Percentiles rank a stretch among this genome's conserved stretches.
Evolutionary conservation across 2,113 vertebrate genomes (phyloP).

Genomic region (Stegostoma tigrinum): DNA sequence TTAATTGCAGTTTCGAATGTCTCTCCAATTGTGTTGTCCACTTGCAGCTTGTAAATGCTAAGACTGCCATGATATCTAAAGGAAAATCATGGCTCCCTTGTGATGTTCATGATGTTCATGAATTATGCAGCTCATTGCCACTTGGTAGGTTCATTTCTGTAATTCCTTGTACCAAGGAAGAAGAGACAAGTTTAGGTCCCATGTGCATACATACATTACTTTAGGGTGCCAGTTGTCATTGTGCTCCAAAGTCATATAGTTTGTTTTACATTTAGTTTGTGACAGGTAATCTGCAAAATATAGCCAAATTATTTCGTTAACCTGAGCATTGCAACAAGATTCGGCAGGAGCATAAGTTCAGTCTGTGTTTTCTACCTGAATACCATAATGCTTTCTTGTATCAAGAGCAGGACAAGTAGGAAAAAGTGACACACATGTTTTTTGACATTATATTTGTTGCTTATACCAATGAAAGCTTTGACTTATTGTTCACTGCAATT

Average conservation of each 20-base stretch:
- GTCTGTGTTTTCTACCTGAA: neutral
- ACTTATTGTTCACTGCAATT: constrained; percentile 43
- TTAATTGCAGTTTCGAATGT: neutral
- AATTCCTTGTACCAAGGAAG: neutral
- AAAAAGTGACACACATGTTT: neutral
- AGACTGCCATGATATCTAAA: neutral
- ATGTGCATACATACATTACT: neutral
- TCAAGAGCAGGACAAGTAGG: neutral
- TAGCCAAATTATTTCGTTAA: neutral
- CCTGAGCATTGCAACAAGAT: neutral
- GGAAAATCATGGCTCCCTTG: neutral
- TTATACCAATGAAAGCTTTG: constrained; percentile 38
- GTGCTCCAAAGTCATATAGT: neutral
- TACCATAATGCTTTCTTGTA: neutral
- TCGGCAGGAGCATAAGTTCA: neutral
- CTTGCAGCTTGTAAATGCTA: neutral
- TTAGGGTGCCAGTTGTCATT: neutral
- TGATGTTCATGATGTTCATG: neutral
- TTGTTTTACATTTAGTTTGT: neutral
- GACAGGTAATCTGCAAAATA: neutral
- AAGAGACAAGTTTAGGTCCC: neutral
- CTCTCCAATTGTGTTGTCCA: neutral
- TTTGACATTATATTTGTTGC: constrained; percentile 39
- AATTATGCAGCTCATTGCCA: neutral
- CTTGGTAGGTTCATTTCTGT: neutral